Evolutionary conservation across 2,888 invertebrate species (phyloP), one percentile per base, ranked within the genome.

Genomic region (Drosophila limbata): DNA sequence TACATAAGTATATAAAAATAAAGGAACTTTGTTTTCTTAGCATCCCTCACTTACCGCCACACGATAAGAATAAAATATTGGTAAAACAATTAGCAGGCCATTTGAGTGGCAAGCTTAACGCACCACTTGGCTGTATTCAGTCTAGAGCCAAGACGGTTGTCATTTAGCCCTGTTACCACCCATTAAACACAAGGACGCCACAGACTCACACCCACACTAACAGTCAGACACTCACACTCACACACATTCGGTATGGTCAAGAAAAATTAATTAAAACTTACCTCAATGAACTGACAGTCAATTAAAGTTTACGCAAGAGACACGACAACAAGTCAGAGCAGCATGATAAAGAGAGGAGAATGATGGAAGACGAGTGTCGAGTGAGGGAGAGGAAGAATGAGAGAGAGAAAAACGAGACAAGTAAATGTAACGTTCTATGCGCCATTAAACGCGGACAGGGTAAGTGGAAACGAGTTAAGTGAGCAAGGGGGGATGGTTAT

Each of bases 251-350:
- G 56, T 47, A 61, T 66, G 68, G 69, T 56, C 71, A 81, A n/a
- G n/a, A 84, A 84, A 84, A 84, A 86, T 84, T 84, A 86, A 86
- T 84, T 86, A 83, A 86, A 86, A 81, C 81, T 86, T 86, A 81
- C 86, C 86, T 84, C 78, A 75, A 75, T 78, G 84, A 79, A 79
- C 81, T 84, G 86, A 78, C 84, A 86, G 77, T 81, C 86, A 84
- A 84, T 86, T 84, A 84, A 86, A 84, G 86, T 84, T 82, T 78
- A 82, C 79, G 77, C 84, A 76, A 76, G 73, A 75, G 75, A 73
- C 79, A 75, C 67, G 71, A 67, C 71, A 81, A 77, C 68, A 85
- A 77, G 71, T 50, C 33, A 21, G 19, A 50, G 45, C 39, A 19
- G 50, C 40, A 44, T 17, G 37, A 47, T 25, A 37, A 50, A 44